Evolutionary conservation across 2,113 vertebrate genomes (phyloP), one percentile per base, ranked within the genome.

Genomic region (Periophthalmus modestus): DNA sequence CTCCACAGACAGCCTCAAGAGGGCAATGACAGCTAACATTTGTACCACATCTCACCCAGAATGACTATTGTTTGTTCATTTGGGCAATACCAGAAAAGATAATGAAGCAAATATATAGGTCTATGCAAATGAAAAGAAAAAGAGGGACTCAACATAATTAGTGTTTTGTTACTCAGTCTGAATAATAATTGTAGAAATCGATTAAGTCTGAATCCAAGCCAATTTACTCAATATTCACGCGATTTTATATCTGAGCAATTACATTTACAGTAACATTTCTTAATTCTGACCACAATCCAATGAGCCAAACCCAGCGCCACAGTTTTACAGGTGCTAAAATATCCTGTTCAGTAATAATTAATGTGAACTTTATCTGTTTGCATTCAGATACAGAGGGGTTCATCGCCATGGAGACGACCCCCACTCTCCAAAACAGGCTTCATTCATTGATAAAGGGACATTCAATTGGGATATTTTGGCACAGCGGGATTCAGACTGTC

Each of bases 271-370:
- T 10, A 21, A 55, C 19, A 55, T 21, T 62, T 33, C 3, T 18
- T 43, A 11, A 4, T 24, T 59, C 23, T 59, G 1, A 24, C 57
- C 10, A 13, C 23, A 0, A 1, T 63, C 61, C 61, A 63, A 18
- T 9, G 23, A 0, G 12, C 15, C 21, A 13, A 24, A 43, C 39
- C 63, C 10, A 15, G 39, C 15, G 39, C 10, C 43, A 15, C 43
- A 67, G 39, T 75, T 24, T 43, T 62, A 21, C 5, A 7, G 48
- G n/a, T 36, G 54, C 33, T 62, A 59, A 55, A 55, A 34, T 65
- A 21, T 18, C 66, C 4, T n/a, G 36, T 48, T 77, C 81, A 90
- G 72, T 70, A 85, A 88, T 87, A 76, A 85, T 90, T 84, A 61
- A 87, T 74, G 59, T 80, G 43, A 87, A 88, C 72, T 24, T 81